Conservation (phyloP, 2,797 vertebrate species). For the Melanotaenia boesemani region DNA sequence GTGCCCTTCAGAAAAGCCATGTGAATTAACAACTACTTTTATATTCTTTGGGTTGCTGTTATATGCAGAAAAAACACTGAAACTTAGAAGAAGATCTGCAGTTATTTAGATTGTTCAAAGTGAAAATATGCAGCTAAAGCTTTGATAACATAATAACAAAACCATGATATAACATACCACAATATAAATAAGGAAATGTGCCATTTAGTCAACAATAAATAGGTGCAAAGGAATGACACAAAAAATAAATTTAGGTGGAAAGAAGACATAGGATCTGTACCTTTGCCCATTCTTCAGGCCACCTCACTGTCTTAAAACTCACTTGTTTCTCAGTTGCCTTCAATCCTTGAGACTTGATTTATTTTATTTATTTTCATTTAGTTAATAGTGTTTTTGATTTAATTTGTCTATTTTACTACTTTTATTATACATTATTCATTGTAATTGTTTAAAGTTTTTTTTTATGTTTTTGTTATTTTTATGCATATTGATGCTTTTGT, state of each 20-base stretch:
- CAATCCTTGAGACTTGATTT: too few relatives aligned
- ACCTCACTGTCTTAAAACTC: too few relatives aligned
- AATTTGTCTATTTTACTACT: too few relatives aligned
- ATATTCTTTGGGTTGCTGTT: slow-evolving; percentile 17
- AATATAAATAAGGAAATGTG: slow-evolving; percentile 16
- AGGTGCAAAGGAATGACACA: slow-evolving; percentile 7
- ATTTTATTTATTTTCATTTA: too few relatives aligned
- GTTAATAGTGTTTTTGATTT: too few relatives aligned
- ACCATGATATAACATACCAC: slow-evolving; percentile 17
- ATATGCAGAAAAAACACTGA: slow-evolving; percentile 7
- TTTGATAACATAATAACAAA: slow-evolving; percentile 41
- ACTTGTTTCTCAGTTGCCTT: too few relatives aligned
- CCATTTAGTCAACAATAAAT: background rate
- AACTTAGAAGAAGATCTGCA: slow-evolving; percentile 21
- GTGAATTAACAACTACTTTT: slow-evolving; percentile 42
- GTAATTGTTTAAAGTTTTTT: too few relatives aligned
- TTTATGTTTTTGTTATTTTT: too few relatives aligned
- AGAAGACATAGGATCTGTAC: slow-evolving; percentile 6
- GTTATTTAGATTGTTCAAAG: slow-evolving; percentile 5
- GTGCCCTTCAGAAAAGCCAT: slow-evolving; percentile 37
- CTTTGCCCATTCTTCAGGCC: too few relatives aligned
- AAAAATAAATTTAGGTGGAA: slow-evolving; percentile 18
- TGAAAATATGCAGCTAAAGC: slow-evolving; percentile 28
- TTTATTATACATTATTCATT: too few relatives aligned
- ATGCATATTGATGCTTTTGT: too few relatives aligned